Evolutionary conservation across 1,140 invertebrate genomes (phyloP).

Genomic region (Condylostylus longicornis): DNA sequence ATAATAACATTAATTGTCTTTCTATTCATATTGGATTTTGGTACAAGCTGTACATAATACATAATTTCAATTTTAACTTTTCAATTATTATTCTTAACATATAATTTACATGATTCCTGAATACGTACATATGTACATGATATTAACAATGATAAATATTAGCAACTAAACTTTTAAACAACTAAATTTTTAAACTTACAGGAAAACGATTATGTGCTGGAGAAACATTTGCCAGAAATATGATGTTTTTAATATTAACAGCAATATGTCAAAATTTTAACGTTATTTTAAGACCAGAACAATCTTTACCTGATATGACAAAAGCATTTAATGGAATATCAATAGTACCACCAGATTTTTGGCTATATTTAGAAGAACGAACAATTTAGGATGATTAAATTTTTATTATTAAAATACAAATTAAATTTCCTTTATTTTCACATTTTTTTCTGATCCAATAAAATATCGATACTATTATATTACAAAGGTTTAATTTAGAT

Average conservation of each 20-base stretch:
- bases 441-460: too few species aligned
- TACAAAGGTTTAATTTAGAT: too few species aligned
- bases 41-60: neutral
- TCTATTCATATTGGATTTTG: neutral
- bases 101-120: too few species aligned
- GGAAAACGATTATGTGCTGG: constrained; percentile 56
- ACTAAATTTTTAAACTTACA: constrained; percentile 24
- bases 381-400: too few species aligned
- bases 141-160: too few species aligned
- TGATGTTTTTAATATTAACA: constrained; percentile 47
- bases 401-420: too few species aligned
- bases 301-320: constrained; percentile 21
- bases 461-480: too few species aligned
- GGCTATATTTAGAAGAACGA: constrained; percentile 27
- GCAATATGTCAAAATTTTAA: constrained; percentile 49
- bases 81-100: too few species aligned
- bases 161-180: too few species aligned
- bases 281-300: constrained; percentile 26
- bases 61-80: constrained; percentile 1
- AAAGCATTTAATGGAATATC: constrained; percentile 29
- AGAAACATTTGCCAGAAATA: constrained; percentile 52
- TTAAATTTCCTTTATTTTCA: too few species aligned
- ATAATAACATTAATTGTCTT: too few species aligned
- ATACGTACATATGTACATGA: too few species aligned
- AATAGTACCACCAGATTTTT: constrained; percentile 26